A percentile compares a stretch with the other conserved stretches of the same genome.
phyloP scores from a whole-genome alignment of 1,140 invertebrate species.

The Macrobrachium nipponense region DNA sequence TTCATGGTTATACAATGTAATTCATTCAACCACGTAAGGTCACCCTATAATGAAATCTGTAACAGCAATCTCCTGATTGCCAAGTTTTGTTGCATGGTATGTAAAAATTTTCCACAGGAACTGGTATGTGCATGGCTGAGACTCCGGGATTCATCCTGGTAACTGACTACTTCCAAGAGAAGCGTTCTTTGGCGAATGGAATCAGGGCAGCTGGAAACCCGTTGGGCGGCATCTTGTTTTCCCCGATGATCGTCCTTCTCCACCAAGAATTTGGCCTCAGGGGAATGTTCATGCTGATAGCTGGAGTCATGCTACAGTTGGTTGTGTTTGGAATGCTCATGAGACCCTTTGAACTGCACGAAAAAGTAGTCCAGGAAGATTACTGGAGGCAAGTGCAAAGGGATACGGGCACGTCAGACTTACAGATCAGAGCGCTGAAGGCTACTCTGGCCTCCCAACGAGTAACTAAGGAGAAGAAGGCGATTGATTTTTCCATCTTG shows the following conservation, averaged over 20 bases:
- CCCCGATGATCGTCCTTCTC: slow-evolving; percentile 32
- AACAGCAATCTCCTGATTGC: background rate
- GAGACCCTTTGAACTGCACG: slow-evolving; percentile 38
- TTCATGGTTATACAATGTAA: too few species aligned
- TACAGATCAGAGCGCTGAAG: too few species aligned
- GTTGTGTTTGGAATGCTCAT: slow-evolving; percentile 19
- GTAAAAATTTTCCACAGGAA: background rate
- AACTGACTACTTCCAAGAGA: slow-evolving; percentile 37
- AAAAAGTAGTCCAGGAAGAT: slow-evolving; percentile 6
- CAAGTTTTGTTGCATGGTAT: background rate
- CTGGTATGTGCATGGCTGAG: slow-evolving; percentile 35
- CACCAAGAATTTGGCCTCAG: slow-evolving; percentile 24
- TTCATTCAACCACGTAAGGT: too few species aligned
- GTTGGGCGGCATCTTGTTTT: slow-evolving; percentile 31
- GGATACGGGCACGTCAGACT: background rate
- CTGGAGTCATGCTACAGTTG: slow-evolving; percentile 40
- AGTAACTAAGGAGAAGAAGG: background rate
- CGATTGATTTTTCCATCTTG: slow-evolving; percentile 9
- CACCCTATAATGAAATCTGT: too few species aligned
- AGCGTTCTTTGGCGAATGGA: slow-evolving; percentile 33
- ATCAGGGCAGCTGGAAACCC: slow-evolving; percentile 36
- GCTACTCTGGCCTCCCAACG: background rate
- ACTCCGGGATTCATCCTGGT: slow-evolving; percentile 29
- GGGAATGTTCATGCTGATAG: slow-evolving; percentile 5
- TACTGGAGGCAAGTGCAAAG: background rate